Percentiles rank a stretch among this genome's conserved stretches.
These are phyloP conservation scores for Drosophila triauraria DNA, from an alignment of 1,140 invertebrate genomes.

Conservation along the genomic window DNA sequence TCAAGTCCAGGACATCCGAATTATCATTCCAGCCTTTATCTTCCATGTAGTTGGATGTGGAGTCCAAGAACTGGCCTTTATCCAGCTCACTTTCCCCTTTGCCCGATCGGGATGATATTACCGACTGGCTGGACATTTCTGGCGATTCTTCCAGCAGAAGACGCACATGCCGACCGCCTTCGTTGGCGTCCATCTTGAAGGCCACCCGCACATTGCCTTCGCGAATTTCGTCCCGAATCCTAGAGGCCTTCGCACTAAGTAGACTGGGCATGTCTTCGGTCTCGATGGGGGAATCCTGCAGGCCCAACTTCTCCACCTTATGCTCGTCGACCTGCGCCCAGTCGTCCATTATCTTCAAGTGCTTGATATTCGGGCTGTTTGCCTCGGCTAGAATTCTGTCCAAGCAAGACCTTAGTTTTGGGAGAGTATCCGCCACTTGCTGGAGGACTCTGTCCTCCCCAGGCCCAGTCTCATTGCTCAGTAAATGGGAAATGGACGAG, in stretches of 20 bases:
- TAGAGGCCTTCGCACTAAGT: constrained; percentile 12
- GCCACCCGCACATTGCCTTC: constrained; percentile 25
- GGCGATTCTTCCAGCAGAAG: constrained; percentile 14
- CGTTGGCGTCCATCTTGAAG: constrained; percentile 30
- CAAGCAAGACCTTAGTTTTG: constrained; percentile 20
- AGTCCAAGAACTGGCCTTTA: not conserved
- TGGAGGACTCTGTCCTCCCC: constrained; percentile 1
- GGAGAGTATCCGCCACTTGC: constrained; percentile 12
- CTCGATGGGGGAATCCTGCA: not conserved
- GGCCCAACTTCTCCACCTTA: not conserved
- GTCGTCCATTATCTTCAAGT: constrained; percentile 10
- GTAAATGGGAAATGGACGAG: constrained; percentile 36
- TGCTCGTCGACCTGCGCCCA: constrained; percentile 33
- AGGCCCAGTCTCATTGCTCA: constrained; percentile 25
- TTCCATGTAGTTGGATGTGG: not conserved
- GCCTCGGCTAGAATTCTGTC: constrained; percentile 7
- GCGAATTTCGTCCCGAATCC: constrained; percentile 16
- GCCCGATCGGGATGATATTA: not conserved
- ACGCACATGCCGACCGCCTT: constrained; percentile 12
- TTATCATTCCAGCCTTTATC: not conserved
- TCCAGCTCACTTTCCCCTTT: not conserved
- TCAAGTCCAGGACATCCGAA: constrained; percentile 9
- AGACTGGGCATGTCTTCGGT: not conserved
- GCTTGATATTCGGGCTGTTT: not conserved
- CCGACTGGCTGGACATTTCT: not conserved